Evolutionary conservation across 2,888 invertebrate genomes (phyloP).

Genomic region (Heliconius erato): DNA sequence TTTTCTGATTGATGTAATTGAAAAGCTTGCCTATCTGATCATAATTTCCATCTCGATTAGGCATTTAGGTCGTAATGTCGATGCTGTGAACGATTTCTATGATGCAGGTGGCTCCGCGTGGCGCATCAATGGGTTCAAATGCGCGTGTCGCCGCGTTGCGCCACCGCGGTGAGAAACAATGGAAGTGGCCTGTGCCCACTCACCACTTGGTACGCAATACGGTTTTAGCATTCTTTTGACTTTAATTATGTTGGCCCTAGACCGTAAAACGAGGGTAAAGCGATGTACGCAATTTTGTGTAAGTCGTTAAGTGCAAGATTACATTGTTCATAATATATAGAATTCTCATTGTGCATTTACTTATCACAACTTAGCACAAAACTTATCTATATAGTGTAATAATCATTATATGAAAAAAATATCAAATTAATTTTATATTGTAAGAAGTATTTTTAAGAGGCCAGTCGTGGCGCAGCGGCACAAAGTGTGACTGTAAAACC

Average conservation of each 20-base stretch:
- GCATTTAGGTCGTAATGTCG: slow-evolving; percentile 75
- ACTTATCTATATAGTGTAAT: background rate
- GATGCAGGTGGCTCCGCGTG: slow-evolving; percentile 64
- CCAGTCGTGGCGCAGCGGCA: too few species aligned
- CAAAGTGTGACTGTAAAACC: too few species aligned
- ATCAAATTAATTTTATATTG: background rate
- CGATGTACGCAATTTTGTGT: slow-evolving; percentile 32
- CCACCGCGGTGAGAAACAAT: slow-evolving; percentile 72
- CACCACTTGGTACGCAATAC: slow-evolving; percentile 70
- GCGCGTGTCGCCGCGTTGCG: slow-evolving; percentile 82
- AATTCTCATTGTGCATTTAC: slow-evolving; percentile 14
- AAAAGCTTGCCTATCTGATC: slow-evolving; percentile 72
- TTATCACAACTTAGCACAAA: background rate
- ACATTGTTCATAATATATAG: background rate
- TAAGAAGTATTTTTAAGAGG: background rate
- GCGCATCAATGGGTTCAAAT: slow-evolving; percentile 78
- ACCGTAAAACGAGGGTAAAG: slow-evolving; percentile 64
- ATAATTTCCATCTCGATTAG: slow-evolving; percentile 80
- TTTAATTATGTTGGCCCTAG: slow-evolving; percentile 69
- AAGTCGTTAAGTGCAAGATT: slow-evolving; percentile 16
- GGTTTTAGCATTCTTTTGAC: slow-evolving; percentile 70
- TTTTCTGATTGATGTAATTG: slow-evolving; percentile 78
- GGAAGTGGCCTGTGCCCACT: slow-evolving; percentile 60
- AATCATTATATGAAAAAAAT: background rate
- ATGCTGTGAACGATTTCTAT: slow-evolving; percentile 72